These are phyloP conservation scores for Apus apus DNA, from an alignment of 2,113 vertebrate genomes.

Conservation along the genomic window DNA sequence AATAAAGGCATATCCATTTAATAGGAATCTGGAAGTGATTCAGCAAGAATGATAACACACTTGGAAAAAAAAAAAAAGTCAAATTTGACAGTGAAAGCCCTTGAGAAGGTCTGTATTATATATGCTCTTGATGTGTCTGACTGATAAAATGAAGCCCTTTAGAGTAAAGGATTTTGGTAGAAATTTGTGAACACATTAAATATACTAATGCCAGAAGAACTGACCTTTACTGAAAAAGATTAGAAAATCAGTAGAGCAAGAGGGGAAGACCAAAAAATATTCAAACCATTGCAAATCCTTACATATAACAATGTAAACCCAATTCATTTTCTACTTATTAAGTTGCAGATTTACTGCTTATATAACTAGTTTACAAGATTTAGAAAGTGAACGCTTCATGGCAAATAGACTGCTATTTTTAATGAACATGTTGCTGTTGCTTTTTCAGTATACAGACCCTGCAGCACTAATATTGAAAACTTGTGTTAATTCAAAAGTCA, in stretches of 20 bases:
- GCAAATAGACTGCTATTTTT: background rate
- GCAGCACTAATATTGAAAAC: conserved; percentile 25
- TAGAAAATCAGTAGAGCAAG: conserved; percentile 49
- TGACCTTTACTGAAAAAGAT: conserved; percentile 56
- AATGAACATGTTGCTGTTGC: background rate
- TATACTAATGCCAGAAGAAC: conserved; percentile 31
- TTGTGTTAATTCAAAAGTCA: conserved; percentile 34
- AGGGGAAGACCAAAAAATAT: background rate
- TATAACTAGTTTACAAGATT: conserved; percentile 8
- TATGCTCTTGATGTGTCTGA: background rate
- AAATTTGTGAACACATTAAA: conserved; percentile 36
- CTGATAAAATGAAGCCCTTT: conserved; percentile 37
- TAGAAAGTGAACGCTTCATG: background rate
- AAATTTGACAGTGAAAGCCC: background rate
- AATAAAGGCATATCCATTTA: conserved; percentile 26
- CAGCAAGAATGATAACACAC: background rate
- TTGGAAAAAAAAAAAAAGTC: background rate
- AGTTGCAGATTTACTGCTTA: conserved; percentile 22
- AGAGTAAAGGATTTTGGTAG: conserved; percentile 32
- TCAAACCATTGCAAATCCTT: background rate
- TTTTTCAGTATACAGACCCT: conserved; percentile 10
- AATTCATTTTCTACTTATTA: conserved; percentile 36
- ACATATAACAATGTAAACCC: background rate
- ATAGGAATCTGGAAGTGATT: conserved; percentile 22
- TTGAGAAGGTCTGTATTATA: conserved; percentile 31